These are phyloP conservation scores for Mesochorus sp. DNA, from an alignment of 2,888 invertebrate species.

Conservation along the genomic window DNA sequence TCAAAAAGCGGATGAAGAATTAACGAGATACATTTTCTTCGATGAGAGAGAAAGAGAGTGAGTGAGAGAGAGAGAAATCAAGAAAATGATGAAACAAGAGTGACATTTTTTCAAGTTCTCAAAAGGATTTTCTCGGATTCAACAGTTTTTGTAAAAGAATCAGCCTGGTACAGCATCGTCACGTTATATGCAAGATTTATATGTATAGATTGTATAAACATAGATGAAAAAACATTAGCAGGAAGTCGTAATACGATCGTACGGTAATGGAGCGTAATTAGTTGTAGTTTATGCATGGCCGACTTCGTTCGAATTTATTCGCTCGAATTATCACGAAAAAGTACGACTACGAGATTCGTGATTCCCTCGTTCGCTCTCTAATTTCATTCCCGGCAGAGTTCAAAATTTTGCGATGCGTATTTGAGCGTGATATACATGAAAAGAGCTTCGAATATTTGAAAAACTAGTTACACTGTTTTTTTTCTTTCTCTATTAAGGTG, in stretches of 20 bases:
- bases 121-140: conserved; percentile 31
- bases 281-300: conserved; percentile 47
- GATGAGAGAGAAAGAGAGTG: neutral
- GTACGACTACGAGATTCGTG: conserved; percentile 42
- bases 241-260: conserved; percentile 23
- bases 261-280: conserved; percentile 55
- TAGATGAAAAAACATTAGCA: neutral
- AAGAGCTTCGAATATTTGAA: too few species aligned
- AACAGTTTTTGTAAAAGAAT: conserved; percentile 31
- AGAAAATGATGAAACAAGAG: conserved; percentile 18
- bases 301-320: conserved; percentile 48
- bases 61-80: neutral
- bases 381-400: conserved; percentile 19
- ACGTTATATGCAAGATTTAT: neutral
- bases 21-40: conserved; percentile 54
- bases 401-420: neutral
- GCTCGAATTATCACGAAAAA: conserved; percentile 37
- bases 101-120: conserved; percentile 40
- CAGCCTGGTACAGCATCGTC: neutral
- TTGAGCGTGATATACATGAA: neutral
- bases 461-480: too few species aligned
- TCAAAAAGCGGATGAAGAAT: conserved; percentile 42
- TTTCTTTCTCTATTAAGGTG: too few species aligned
- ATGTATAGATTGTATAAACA: neutral
- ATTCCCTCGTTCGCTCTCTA: conserved; percentile 23